These are phyloP conservation scores for Embiotoca jacksoni DNA, from an alignment of 2,113 vertebrate species.

Conservation along the genomic window DNA sequence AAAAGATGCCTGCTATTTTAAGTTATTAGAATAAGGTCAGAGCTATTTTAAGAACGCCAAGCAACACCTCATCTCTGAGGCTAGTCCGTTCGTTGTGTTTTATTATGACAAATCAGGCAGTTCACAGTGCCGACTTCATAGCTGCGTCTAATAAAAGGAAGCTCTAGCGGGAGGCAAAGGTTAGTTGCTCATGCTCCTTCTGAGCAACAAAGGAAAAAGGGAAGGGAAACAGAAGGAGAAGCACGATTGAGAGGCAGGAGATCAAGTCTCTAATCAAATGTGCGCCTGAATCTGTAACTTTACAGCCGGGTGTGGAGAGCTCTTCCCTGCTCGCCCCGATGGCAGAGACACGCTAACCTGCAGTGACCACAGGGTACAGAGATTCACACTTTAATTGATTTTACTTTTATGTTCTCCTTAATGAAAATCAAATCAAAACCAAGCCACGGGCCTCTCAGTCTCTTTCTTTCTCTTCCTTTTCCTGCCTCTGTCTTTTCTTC, in stretches of 20 bases:
- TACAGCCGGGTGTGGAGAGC: slow-evolving; percentile 32
- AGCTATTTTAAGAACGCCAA: slow-evolving; percentile 43
- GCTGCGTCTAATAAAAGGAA: slow-evolving; percentile 37
- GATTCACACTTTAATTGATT: slow-evolving; percentile 72
- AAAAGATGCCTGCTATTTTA: slow-evolving; percentile 57
- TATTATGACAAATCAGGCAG: slow-evolving; percentile 16
- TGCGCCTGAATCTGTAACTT: slow-evolving; percentile 43
- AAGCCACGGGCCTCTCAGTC: slow-evolving; percentile 51
- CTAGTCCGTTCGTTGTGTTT: slow-evolving; percentile 14
- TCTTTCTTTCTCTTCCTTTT: slow-evolving; percentile 36
- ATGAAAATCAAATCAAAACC: slow-evolving; percentile 73
- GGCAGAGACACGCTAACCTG: slow-evolving; percentile 49
- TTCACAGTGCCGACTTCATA: slow-evolving; percentile 30
- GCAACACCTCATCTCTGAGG: slow-evolving; percentile 39
- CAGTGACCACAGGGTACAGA: slow-evolving; percentile 61
- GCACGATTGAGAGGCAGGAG: slow-evolving; percentile 43
- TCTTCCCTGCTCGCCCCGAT: slow-evolving; percentile 30
- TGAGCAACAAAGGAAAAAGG: slow-evolving; percentile 25
- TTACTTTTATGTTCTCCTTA: slow-evolving; percentile 76
- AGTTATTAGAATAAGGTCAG: slow-evolving; percentile 36
- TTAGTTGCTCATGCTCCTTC: slow-evolving; percentile 30
- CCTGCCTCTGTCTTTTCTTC: slow-evolving; percentile 4
- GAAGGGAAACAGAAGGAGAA: slow-evolving; percentile 34
- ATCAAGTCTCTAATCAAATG: slow-evolving; percentile 68
- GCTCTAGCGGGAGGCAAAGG: slow-evolving; percentile 32